Percentiles rank a stretch among this genome's conserved stretches.
Conservation (phyloP, 2,888 invertebrate genomes). For the Tyria jacobaeae region DNA sequence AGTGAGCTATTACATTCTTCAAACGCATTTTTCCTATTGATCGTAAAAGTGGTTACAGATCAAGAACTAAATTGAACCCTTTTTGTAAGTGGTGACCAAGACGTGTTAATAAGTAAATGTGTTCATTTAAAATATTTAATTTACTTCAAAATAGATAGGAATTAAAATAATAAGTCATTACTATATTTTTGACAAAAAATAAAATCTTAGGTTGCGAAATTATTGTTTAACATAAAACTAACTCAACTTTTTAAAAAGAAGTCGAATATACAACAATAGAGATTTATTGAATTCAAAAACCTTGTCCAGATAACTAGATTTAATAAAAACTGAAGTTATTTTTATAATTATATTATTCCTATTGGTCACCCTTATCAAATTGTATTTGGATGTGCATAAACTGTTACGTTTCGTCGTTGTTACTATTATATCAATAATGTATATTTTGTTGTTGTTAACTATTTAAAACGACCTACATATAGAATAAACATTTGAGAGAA, state of each 20-base stretch:
- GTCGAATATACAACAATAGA: neutral
- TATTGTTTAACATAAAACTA: neutral
- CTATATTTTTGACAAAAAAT: neutral
- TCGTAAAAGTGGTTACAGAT: constrained; percentile 61
- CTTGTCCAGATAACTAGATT: constrained; percentile 10
- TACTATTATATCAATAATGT: constrained; percentile 79
- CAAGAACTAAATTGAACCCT: constrained; percentile 46
- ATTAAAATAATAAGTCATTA: neutral
- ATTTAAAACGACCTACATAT: constrained; percentile 80
- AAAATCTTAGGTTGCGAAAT: neutral
- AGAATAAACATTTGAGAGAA: constrained; percentile 81
- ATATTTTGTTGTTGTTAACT: constrained; percentile 84
- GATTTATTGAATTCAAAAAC: neutral
- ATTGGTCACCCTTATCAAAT: constrained; percentile 72
- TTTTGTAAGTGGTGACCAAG: constrained; percentile 67
- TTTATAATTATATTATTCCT: constrained; percentile 27
- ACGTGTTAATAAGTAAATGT: constrained; percentile 29
- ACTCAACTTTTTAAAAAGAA: neutral
- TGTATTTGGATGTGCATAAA: constrained; percentile 65
- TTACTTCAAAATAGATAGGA: constrained; percentile 38
- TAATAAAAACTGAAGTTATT: no score
- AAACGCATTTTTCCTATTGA: neutral
- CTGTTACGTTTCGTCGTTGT: constrained; percentile 76
- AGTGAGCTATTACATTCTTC: neutral
- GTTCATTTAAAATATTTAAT: constrained; percentile 41